These are phyloP conservation scores for Brienomyrus longianalis DNA, from an alignment of 2,113 vertebrate species.

Conservation along the genomic window DNA sequence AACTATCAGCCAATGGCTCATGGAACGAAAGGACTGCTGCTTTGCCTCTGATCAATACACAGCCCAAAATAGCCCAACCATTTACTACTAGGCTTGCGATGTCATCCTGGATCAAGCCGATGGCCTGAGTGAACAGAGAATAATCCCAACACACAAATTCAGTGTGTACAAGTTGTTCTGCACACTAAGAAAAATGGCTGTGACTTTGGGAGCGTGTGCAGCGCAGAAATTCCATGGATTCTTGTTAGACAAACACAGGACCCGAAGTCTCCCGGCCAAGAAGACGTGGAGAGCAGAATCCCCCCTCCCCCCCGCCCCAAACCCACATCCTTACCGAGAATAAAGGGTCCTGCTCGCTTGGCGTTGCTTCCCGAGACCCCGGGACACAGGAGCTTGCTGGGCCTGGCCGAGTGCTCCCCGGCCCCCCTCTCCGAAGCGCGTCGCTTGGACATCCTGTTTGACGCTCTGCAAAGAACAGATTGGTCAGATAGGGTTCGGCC, in stretches of 20 bases:
- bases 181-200: neutral
- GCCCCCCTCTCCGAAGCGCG: slow-evolving; percentile 87
- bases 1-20: neutral
- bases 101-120: neutral
- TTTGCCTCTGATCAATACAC: neutral
- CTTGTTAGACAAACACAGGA: slow-evolving; percentile 38
- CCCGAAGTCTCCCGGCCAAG: neutral
- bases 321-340: slow-evolving; percentile 71
- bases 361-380: slow-evolving; percentile 88
- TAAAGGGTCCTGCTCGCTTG: slow-evolving; percentile 93
- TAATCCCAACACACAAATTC: neutral
- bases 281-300: neutral
- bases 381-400: slow-evolving; percentile 80
- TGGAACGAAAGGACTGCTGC: neutral
- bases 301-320: neutral
- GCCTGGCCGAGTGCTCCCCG: slow-evolving; percentile 83
- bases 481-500: neutral
- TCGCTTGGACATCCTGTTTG: slow-evolving; percentile 86
- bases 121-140: neutral
- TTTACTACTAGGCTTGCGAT: neutral
- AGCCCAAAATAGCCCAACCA: neutral
- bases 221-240: slow-evolving; percentile 55
- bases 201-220: slow-evolving; percentile 23
- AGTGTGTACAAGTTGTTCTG: too few species aligned
- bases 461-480: slow-evolving; percentile 53